Percentiles rank a stretch among this genome's conserved stretches.
phyloP scores from a whole-genome alignment of 2,797 vertebrate genomes.

The Falco cherrug region DNA sequence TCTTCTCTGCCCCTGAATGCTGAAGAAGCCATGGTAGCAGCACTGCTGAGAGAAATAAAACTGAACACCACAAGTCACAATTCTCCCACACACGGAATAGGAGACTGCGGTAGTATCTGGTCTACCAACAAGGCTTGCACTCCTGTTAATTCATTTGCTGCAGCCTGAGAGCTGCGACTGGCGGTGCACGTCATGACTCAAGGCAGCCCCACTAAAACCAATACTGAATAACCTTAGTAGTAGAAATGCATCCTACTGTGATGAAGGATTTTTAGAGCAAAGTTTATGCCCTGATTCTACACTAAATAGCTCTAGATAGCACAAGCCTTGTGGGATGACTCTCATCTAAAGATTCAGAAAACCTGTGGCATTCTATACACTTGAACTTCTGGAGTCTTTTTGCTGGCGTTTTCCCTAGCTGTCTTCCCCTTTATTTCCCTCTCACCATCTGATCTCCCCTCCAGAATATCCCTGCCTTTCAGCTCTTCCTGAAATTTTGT shows the following conservation, averaged over 20 bases:
- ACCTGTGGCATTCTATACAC: neutral
- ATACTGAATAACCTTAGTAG: neutral
- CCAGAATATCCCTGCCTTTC: neutral
- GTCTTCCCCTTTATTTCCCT: neutral
- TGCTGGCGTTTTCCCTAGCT: neutral
- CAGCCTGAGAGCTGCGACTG: neutral
- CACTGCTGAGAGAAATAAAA: neutral
- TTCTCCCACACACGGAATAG: rapidly evolving
- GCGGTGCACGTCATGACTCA: neutral
- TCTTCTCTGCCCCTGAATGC: neutral
- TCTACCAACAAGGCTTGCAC: neutral
- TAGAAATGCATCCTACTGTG: neutral
- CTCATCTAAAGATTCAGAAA: neutral
- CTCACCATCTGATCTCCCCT: neutral
- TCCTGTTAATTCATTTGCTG: neutral
- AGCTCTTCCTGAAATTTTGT: neutral
- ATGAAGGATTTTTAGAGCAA: neutral
- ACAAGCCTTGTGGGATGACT: neutral
- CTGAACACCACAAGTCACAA: neutral
- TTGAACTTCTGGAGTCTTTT: neutral
- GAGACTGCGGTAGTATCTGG: neutral
- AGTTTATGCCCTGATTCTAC: neutral
- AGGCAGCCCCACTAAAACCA: neutral
- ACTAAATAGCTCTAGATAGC: neutral
- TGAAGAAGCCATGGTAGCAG: neutral